phyloP scores from a whole-genome alignment of 1,140 invertebrate genomes.

The Bursaphelenchus mucronatus region DNA sequence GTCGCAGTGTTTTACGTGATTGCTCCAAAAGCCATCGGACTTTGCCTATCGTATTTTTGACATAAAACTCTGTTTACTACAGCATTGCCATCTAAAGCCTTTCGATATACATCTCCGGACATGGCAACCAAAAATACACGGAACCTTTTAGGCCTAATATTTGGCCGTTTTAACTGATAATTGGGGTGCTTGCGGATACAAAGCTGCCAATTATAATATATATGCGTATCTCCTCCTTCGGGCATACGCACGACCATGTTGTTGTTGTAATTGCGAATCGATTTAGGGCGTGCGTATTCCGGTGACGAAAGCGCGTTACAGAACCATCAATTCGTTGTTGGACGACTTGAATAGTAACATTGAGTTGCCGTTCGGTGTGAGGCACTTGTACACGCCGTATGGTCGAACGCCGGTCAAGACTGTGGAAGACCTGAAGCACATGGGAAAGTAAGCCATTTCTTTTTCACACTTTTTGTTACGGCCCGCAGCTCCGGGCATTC shows the following conservation, averaged over 20 bases:
- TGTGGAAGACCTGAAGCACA: conserved; percentile 54
- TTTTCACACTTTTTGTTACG: no score
- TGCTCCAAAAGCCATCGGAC: no score
- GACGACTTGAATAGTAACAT: conserved; percentile 54
- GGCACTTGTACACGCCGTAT: conserved; percentile 52
- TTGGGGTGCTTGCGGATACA: conserved; percentile 1
- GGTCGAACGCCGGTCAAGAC: conserved; percentile 46
- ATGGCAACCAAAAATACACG: no score
- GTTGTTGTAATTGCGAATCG: conserved; percentile 7
- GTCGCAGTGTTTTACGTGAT: no score
- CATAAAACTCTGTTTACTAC: no score
- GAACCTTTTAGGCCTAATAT: conserved; percentile 11
- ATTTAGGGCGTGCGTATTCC: conserved; percentile 57
- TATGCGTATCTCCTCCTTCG: conserved; percentile 3
- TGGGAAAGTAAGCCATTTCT: conserved; percentile 46
- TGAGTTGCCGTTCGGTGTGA: conserved; percentile 53
- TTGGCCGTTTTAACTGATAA: not conserved
- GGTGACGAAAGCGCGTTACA: conserved; percentile 55
- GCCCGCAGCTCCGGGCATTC: no score
- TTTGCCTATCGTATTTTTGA: no score
- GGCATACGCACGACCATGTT: not conserved
- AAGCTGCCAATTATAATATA: conserved; percentile 4
- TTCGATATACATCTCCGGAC: no score
- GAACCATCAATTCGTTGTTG: conserved; percentile 54
- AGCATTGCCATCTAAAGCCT: no score